Percentiles rank a stretch among this genome's conserved stretches.
These are phyloP conservation scores for Zaprionus ornatus DNA, from an alignment of 1,140 invertebrate species.

Conservation along the genomic window DNA sequence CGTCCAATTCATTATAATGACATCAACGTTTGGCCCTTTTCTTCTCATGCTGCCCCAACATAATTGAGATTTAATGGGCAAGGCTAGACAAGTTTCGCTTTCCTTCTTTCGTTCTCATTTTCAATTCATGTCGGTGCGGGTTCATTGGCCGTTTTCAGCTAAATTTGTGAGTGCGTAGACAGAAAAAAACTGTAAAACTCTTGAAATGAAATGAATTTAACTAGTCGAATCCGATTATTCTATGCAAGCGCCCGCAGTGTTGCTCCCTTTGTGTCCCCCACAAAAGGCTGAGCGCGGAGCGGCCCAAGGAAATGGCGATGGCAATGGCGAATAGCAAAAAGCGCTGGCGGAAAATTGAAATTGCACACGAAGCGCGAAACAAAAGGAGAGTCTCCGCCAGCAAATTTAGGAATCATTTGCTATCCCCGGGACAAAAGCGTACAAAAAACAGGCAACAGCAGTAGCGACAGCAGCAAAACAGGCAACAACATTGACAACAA, in stretches of 20 bases:
- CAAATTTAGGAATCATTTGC: conserved; percentile 51
- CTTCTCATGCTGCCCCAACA: background rate
- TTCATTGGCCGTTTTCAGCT: conserved; percentile 25
- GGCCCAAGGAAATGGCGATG: conserved; percentile 37
- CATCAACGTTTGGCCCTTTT: conserved; percentile 61
- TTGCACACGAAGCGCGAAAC: conserved; percentile 50
- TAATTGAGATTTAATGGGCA: conserved; percentile 7
- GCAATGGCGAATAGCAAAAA: conserved; percentile 53
- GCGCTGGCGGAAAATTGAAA: conserved; percentile 79
- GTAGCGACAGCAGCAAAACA: conserved; percentile 12
- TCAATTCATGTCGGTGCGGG: conserved; percentile 15
- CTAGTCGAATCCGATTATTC: conserved; percentile 50
- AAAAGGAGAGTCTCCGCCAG: conserved; percentile 37
- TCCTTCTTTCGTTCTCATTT: background rate
- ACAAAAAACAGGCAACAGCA: conserved; percentile 27
- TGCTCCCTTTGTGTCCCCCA: conserved; percentile 27
- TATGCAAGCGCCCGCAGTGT: conserved; percentile 39
- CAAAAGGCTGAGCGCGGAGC: conserved; percentile 7
- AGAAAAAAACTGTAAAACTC: conserved; percentile 19
- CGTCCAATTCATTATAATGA: conserved; percentile 75
- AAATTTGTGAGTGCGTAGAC: conserved; percentile 2
- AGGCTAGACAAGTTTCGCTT: background rate
- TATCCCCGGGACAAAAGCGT: conserved; percentile 29
- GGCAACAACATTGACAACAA: conserved; percentile 5
- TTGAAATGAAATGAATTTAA: conserved; percentile 40